These are phyloP conservation scores for Geotrypetes seraphini DNA, from an alignment of 2,797 vertebrate species.

Conservation along the genomic window DNA sequence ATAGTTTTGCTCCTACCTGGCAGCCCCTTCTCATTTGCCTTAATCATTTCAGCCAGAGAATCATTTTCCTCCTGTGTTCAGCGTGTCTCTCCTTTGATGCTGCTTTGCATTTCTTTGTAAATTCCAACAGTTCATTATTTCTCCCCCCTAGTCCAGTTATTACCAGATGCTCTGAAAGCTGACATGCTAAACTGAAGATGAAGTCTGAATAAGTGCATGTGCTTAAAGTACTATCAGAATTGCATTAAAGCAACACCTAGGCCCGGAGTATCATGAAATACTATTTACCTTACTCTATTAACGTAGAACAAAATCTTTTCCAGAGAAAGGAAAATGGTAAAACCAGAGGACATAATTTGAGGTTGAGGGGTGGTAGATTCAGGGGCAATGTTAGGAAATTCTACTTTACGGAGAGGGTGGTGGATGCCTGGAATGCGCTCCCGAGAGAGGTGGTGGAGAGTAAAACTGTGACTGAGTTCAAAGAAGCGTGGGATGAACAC, in stretches of 20 bases:
- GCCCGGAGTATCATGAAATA: conserved; percentile 15
- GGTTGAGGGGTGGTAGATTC: no score
- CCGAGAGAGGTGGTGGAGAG: no score
- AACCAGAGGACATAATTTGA: no score
- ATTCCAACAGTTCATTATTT: conserved; percentile 6
- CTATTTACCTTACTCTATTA: conserved; percentile 1
- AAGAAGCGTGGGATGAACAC: no score
- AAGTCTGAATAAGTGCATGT: conserved; percentile 23
- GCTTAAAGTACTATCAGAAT: not conserved
- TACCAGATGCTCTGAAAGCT: conserved; percentile 18
- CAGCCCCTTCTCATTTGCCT: not conserved
- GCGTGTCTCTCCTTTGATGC: not conserved
- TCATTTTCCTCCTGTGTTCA: not conserved
- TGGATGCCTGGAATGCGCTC: no score
- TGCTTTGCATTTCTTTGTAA: conserved; percentile 9
- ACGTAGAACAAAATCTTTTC: no score
- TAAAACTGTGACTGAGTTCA: no score
- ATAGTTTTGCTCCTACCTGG: no score
- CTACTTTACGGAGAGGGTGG: no score
- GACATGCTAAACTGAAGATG: conserved; percentile 17
- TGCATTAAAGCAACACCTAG: conserved; percentile 4
- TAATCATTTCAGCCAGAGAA: not conserved
- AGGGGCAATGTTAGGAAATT: no score
- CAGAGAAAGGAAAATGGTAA: no score
- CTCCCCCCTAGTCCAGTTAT: not conserved